Percentiles rank a stretch among this genome's conserved stretches.
Evolutionary conservation across 2,888 invertebrate species (phyloP).

Genomic region (Kuschelorhynchus macadamiae): DNA sequence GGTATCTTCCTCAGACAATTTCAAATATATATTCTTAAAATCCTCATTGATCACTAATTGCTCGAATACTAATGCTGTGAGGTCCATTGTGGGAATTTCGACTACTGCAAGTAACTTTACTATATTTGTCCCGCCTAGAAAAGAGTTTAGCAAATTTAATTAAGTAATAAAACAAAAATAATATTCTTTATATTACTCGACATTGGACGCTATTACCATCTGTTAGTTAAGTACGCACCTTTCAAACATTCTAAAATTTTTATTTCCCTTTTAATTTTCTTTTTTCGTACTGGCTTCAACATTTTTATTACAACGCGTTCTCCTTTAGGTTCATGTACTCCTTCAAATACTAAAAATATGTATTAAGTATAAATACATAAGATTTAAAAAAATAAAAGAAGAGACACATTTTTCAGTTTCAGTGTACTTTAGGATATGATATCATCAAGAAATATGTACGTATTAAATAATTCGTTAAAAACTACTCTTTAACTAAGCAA

Average conservation of each 20-base stretch:
- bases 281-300: conserved; percentile 66
- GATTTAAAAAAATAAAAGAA: too few relatives aligned
- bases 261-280: conserved; percentile 67
- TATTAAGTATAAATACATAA: too few relatives aligned
- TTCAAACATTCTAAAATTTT: conserved; percentile 66
- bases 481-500: too few relatives aligned
- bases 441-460: too few relatives aligned
- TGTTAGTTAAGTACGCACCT: conserved; percentile 50
- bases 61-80: conserved; percentile 65
- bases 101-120: conserved; percentile 62
- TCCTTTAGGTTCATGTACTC: conserved; percentile 59
- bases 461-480: too few relatives aligned
- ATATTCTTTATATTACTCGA: too few relatives aligned
- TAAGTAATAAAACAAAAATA: neutral
- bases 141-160: neutral
- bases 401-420: too few relatives aligned
- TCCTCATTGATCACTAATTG: conserved; percentile 63
- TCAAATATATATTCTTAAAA: conserved; percentile 66
- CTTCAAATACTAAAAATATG: conserved; percentile 67
- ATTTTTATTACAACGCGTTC: conserved; percentile 66
- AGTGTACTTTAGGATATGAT: too few relatives aligned
- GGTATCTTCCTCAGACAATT: conserved; percentile 64
- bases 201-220: too few relatives aligned
- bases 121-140: conserved; percentile 59
- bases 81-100: conserved; percentile 55